A percentile compares a stretch with the other conserved stretches of the same genome.
These are phyloP conservation scores for Adelognathus sp. DNA, from an alignment of 2,888 invertebrate genomes.

Conservation along the genomic window DNA sequence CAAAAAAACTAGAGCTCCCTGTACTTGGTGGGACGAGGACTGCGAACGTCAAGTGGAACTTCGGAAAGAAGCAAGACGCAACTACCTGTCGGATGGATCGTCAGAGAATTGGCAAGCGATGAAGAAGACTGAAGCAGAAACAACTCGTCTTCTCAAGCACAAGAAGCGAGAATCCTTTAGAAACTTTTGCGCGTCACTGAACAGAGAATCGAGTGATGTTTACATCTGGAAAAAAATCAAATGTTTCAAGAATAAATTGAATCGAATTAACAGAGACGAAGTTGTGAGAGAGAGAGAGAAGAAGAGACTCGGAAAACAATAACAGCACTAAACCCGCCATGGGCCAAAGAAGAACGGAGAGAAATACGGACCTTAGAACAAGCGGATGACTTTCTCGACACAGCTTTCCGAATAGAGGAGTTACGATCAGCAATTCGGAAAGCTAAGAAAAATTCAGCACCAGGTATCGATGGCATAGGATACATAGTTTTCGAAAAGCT, in stretches of 20 bases:
- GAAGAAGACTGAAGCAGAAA: slow-evolving; percentile 3
- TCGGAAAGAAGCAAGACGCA: background rate
- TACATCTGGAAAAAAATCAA: slow-evolving; percentile 25
- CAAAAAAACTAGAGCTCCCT: background rate
- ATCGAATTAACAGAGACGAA: background rate
- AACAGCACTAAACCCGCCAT: background rate
- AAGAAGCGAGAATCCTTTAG: slow-evolving; percentile 23
- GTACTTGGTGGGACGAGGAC: background rate
- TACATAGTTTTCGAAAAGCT: background rate
- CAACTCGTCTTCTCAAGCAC: background rate
- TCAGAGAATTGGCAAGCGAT: background rate
- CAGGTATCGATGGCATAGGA: background rate
- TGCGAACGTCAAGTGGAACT: background rate
- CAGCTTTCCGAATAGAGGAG: background rate
- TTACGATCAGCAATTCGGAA: background rate
- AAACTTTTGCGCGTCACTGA: slow-evolving; percentile 6
- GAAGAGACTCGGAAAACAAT: background rate
- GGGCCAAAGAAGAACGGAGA: background rate
- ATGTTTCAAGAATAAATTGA: slow-evolving; percentile 20
- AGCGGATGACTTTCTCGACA: background rate
- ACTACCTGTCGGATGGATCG: background rate
- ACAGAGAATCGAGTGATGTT: slow-evolving; percentile 2
- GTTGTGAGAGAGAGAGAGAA: background rate
- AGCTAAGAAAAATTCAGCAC: background rate
- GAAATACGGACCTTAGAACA: background rate